Evolutionary conservation across 2,888 invertebrate species (phyloP).

Genomic region (Ophioninae sp.): DNA sequence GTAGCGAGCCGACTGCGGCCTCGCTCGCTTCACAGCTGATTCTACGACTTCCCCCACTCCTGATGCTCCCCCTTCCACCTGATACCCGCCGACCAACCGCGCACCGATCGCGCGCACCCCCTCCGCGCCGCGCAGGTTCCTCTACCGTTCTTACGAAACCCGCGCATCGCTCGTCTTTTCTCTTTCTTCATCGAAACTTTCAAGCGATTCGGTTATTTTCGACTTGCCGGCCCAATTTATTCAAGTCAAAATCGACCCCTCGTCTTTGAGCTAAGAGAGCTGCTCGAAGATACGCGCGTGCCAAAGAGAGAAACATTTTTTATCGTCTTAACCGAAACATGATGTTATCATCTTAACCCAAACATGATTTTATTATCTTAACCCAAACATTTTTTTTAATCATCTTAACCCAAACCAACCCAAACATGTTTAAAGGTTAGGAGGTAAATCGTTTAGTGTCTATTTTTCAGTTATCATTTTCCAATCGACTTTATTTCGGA

Average conservation of each 20-base stretch:
- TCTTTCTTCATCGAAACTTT: background rate
- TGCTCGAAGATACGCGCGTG: too few relatives aligned
- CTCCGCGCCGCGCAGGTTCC: slow-evolving; percentile 20
- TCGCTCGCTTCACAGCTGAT: slow-evolving; percentile 55
- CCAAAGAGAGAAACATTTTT: too few relatives aligned
- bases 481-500: slow-evolving; percentile 71
- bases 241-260: too few relatives aligned
- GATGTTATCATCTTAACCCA: too few relatives aligned
- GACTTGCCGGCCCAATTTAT: too few relatives aligned
- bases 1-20: slow-evolving; percentile 54
- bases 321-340: too few relatives aligned
- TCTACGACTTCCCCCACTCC: slow-evolving; percentile 47
- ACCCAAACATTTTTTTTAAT: too few relatives aligned
- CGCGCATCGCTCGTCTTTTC: background rate
- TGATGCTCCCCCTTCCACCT: slow-evolving; percentile 2
- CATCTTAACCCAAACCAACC: too few relatives aligned
- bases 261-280: too few relatives aligned
- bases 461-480: slow-evolving; percentile 57
- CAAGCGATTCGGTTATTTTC: too few relatives aligned
- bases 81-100: background rate
- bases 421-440: too few relatives aligned
- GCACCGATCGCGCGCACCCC: background rate
- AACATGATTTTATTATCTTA: too few relatives aligned
- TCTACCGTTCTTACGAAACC: background rate
- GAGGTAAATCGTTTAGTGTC: background rate